Evolutionary conservation across 2,797 vertebrate genomes (phyloP).

Genomic region (Babyrousa celebensis): DNA sequence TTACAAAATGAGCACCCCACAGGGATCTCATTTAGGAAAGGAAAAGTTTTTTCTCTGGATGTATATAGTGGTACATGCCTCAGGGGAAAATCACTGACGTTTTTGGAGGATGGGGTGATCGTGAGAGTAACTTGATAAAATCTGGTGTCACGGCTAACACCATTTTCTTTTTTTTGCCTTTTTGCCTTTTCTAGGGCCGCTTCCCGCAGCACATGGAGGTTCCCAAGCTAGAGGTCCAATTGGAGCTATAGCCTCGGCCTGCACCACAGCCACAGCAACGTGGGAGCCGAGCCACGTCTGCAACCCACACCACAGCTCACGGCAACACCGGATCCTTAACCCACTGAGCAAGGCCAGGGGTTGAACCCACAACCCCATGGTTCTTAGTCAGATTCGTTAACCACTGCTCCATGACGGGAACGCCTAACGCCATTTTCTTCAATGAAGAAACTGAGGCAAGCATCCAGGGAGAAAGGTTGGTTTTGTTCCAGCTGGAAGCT

Average conservation of each 20-base stretch:
- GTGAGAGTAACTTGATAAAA: background rate
- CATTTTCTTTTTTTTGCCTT: background rate
- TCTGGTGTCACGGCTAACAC: background rate
- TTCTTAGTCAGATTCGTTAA: no score
- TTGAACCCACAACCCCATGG: no score
- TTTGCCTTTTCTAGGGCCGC: no score
- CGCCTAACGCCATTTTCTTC: background rate
- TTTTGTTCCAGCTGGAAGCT: background rate
- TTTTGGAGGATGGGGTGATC: background rate
- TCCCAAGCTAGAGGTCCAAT: no score
- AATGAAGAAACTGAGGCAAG: background rate
- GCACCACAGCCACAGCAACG: no score
- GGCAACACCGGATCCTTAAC: no score
- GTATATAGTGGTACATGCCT: background rate
- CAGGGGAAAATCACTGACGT: background rate
- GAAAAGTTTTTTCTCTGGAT: background rate
- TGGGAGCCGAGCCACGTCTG: no score
- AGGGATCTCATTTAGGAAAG: conserved; percentile 54
- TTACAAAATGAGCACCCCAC: background rate
- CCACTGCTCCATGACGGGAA: no score
- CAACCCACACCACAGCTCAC: no score
- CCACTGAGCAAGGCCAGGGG: no score
- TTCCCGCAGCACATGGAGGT: no score
- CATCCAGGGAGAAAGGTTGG: background rate
- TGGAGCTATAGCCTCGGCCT: no score